phyloP scores from a whole-genome alignment of 2,797 vertebrate genomes.

The Carapus acus region DNA sequence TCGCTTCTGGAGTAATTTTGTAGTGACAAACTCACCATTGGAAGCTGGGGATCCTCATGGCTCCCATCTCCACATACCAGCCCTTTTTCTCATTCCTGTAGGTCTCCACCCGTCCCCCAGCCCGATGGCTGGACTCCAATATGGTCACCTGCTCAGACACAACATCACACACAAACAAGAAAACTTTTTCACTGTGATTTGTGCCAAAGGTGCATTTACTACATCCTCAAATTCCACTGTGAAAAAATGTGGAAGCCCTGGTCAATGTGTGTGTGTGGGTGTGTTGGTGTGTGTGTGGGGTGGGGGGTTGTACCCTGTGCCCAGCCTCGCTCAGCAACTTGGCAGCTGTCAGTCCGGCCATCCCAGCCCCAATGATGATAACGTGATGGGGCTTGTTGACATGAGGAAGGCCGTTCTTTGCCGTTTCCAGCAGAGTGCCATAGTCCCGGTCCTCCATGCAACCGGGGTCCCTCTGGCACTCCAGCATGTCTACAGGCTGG shows the following conservation, averaged over 20 bases:
- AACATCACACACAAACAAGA: too few species aligned
- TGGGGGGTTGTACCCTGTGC: slow-evolving; percentile 64
- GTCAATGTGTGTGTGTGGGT: too few species aligned
- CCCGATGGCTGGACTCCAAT: slow-evolving; percentile 62
- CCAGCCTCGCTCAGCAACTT: slow-evolving; percentile 62
- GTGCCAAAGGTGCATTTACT: too few species aligned
- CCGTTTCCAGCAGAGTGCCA: slow-evolving; percentile 50
- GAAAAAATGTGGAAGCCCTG: too few species aligned
- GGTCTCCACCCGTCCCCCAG: slow-evolving; percentile 74
- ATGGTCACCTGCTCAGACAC: slow-evolving; percentile 62
- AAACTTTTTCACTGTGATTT: too few species aligned
- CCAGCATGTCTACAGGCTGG: background rate
- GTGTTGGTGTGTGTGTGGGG: too few species aligned
- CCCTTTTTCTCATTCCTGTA: slow-evolving; percentile 62
- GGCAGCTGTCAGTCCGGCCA: slow-evolving; percentile 68
- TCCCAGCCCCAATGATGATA: slow-evolving; percentile 60
- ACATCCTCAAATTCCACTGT: too few species aligned
- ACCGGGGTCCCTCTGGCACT: slow-evolving; percentile 46
- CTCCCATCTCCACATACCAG: slow-evolving; percentile 76
- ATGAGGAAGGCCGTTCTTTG: slow-evolving; percentile 53
- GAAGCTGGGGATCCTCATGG: slow-evolving; percentile 75
- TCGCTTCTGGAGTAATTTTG: too few species aligned
- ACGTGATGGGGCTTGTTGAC: slow-evolving; percentile 37
- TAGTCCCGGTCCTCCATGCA: slow-evolving; percentile 73
- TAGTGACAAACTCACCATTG: slow-evolving; percentile 65